Conservation (phyloP, 1,140 invertebrate species). For the Mesaphorura yosii region DNA sequence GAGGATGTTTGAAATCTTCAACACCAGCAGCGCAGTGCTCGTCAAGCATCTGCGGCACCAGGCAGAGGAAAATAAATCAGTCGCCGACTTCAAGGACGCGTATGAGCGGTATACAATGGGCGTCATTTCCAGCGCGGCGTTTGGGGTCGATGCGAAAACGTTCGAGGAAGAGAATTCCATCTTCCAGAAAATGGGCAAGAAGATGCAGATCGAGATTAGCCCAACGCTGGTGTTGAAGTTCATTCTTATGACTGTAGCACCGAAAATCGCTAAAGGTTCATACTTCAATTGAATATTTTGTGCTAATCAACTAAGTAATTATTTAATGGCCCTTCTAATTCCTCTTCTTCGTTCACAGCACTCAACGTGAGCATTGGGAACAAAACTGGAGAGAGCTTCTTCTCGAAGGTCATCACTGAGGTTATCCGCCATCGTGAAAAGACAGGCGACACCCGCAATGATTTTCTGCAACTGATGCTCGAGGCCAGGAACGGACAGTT, state of each 20-base stretch:
- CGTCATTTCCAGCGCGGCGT: constrained; percentile 45
- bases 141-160: constrained; percentile 45
- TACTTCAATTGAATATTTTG: no score
- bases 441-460: background rate
- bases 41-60: background rate
- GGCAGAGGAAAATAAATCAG: background rate
- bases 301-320: no score
- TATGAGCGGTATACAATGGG: constrained; percentile 44
- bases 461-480: background rate
- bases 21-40: background rate
- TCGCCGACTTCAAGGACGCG: constrained; percentile 16
- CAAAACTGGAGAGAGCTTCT: background rate
- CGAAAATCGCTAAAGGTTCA: background rate
- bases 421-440: background rate
- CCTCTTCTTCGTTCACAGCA: background rate
- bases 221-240: background rate
- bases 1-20: constrained; percentile 25
- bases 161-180: constrained; percentile 37
- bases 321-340: background rate
- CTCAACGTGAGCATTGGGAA: background rate
- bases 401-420: background rate
- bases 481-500: background rate
- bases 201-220: background rate
- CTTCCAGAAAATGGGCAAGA: constrained; percentile 1
- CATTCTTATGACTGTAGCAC: background rate